Conservation (phyloP, 1,140 invertebrate genomes). For the Argopecten irradians region DNA sequence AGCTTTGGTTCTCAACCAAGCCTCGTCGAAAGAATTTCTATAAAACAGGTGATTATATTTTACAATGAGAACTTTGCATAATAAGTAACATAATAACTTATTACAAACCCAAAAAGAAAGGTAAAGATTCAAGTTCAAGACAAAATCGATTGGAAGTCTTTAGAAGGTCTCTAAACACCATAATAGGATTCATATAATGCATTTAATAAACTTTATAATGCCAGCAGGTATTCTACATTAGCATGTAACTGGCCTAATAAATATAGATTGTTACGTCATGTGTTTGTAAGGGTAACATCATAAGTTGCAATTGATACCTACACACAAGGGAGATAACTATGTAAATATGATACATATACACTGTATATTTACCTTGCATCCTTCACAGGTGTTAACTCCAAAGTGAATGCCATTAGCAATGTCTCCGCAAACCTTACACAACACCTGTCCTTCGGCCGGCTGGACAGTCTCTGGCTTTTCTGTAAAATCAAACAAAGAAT, state of each 20-base stretch:
- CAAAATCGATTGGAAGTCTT: not conserved
- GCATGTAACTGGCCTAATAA: not conserved
- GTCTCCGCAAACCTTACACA: slow-evolving; percentile 79
- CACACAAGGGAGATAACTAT: no score
- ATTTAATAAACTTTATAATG: not conserved
- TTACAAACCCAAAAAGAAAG: not conserved
- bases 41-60: not conserved
- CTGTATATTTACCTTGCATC: slow-evolving; percentile 76
- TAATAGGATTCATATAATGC: no score
- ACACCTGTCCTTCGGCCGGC: slow-evolving; percentile 67
- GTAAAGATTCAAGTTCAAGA: not conserved
- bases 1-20: slow-evolving; percentile 89
- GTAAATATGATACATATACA: no score
- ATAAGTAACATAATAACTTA: not conserved
- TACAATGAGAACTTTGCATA: not conserved
- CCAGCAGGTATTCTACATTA: not conserved
- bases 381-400: slow-evolving; percentile 79
- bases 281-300: not conserved
- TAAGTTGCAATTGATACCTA: not conserved
- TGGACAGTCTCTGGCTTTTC: slow-evolving; percentile 72
- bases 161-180: no score
- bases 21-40: slow-evolving; percentile 92
- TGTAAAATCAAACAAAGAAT: slow-evolving; percentile 59
- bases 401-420: slow-evolving; percentile 79
- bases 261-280: not conserved